Percentiles rank a stretch among this genome's conserved stretches.
Conservation (phyloP, 2,797 vertebrate species). For the Antrozous pallidus region DNA sequence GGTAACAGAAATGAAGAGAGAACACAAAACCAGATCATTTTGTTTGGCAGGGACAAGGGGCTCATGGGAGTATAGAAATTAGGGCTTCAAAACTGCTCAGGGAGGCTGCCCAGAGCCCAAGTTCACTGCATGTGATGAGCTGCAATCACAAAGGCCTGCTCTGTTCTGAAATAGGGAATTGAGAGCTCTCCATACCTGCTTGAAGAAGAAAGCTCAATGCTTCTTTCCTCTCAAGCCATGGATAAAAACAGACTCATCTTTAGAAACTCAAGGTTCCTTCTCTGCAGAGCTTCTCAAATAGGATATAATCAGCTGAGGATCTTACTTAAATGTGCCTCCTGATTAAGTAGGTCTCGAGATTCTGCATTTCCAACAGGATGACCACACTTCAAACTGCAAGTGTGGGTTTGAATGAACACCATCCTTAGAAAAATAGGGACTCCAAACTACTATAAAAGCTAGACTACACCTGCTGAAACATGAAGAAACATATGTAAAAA, state of each 20-base stretch:
- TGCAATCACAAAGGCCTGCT: neutral
- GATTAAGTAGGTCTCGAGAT: neutral
- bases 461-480: neutral
- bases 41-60: neutral
- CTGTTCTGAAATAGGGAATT: neutral
- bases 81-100: neutral
- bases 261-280: constrained; percentile 39
- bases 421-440: neutral
- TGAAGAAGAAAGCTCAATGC: constrained; percentile 32
- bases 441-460: neutral
- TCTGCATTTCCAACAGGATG: neutral
- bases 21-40: neutral
- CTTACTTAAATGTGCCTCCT: neutral
- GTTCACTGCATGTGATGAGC: neutral
- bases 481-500: neutral
- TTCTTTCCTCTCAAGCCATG: constrained; percentile 12
- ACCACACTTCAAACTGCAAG: neutral
- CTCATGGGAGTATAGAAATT: neutral
- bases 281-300: constrained; percentile 22
- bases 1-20: neutral
- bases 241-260: constrained; percentile 51
- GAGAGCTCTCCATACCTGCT: neutral
- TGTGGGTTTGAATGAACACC: neutral
- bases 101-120: neutral
- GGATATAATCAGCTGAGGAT: neutral